Conservation (phyloP, 2,888 invertebrate genomes). For the Rhagophthalmus giganteus region DNA sequence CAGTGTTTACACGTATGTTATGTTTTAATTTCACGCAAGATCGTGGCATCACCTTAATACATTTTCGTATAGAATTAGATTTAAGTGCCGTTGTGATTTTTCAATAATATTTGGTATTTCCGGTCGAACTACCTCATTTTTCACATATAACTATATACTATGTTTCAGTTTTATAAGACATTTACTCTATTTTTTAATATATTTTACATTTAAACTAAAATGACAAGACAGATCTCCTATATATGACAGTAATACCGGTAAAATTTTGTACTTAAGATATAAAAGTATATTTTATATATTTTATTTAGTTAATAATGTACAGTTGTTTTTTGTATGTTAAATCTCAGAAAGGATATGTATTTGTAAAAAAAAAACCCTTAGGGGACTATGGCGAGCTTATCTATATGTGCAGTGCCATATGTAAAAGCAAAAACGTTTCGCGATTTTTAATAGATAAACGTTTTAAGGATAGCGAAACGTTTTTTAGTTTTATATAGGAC, state of each 20-base stretch:
- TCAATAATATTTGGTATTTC: constrained; percentile 26
- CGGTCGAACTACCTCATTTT: constrained; percentile 37
- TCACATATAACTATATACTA: constrained; percentile 24
- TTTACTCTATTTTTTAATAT: constrained; percentile 28
- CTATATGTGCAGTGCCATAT: constrained; percentile 52
- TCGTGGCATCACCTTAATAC: constrained; percentile 19
- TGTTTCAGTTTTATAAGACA: constrained; percentile 25
- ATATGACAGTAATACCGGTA: constrained; percentile 44
- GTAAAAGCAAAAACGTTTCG: constrained; percentile 36
- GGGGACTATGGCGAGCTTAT: constrained; percentile 49
- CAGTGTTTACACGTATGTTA: constrained; percentile 28
- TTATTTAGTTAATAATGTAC: constrained; percentile 44
- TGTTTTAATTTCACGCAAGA: constrained; percentile 19
- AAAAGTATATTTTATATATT: constrained; percentile 33
- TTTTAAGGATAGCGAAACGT: constrained; percentile 34
- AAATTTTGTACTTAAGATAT: constrained; percentile 47
- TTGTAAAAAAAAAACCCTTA: constrained; percentile 40
- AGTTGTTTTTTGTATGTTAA: constrained; percentile 45
- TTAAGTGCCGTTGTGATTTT: constrained; percentile 27
- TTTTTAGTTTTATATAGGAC: constrained; percentile 42
- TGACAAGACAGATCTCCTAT: constrained; percentile 41
- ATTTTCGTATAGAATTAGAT: constrained; percentile 25
- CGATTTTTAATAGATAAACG: constrained; percentile 24
- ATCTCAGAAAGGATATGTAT: constrained; percentile 35
- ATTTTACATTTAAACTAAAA: constrained; percentile 24